Conservation (phyloP, 1,140 invertebrate genomes). For the Rhynchophorus ferrugineus region DNA sequence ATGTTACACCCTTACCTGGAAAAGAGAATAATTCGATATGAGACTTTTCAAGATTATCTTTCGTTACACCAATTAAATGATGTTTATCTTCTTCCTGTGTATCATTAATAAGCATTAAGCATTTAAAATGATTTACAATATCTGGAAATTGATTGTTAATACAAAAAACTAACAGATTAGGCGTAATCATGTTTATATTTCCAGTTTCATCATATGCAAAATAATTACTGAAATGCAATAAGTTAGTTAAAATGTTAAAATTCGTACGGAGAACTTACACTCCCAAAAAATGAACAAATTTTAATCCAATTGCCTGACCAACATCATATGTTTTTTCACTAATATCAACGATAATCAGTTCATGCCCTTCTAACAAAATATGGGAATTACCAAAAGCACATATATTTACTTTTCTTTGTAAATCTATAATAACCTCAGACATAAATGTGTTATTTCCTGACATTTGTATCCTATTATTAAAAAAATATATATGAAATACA, state of each 20-base stretch:
- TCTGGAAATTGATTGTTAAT: background rate
- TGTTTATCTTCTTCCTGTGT: background rate
- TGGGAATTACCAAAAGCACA: constrained; percentile 15
- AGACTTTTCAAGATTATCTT: constrained; percentile 2
- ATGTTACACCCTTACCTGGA: background rate
- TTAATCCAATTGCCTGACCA: constrained; percentile 3
- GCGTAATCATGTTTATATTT: background rate
- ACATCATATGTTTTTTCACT: constrained; percentile 1
- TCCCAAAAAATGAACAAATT: constrained; percentile 4
- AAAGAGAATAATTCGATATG: constrained; percentile 6
- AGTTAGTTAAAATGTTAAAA: background rate
- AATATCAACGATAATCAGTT: constrained; percentile 12
- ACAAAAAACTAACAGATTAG: background rate
- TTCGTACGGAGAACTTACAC: constrained; percentile 8
- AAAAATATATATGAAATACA: background rate
- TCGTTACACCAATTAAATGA: background rate
- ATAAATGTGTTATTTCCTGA: background rate
- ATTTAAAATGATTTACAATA: background rate
- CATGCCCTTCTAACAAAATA: constrained; percentile 6
- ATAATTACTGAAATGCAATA: background rate
- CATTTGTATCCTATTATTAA: background rate
- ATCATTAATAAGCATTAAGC: background rate
- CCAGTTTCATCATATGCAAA: background rate
- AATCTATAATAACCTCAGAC: constrained; percentile 12
- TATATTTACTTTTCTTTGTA: constrained; percentile 7